Evolutionary conservation across 1,140 invertebrate genomes (phyloP), one percentile per base, ranked within the genome.

Genomic region (Ceratina japonica): DNA sequence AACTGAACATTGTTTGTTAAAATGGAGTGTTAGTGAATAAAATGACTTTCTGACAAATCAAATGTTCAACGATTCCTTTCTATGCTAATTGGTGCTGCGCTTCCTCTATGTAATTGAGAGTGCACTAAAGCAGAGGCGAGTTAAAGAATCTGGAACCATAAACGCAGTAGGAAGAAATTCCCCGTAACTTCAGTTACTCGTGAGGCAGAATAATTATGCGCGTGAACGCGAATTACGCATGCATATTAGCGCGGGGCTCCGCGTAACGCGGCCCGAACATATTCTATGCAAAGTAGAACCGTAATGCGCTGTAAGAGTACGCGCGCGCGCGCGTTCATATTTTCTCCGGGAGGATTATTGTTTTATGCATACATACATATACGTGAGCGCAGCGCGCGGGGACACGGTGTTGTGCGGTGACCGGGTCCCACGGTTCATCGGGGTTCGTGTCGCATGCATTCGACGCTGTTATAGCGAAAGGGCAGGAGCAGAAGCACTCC

Each of bases 381-480:
- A 44, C 37, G 4, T 22, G 16, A 15, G 13, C 18, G n/a, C 8
- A 44, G 66, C 64, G 22, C 51, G 20, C 22, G 72, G 20, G 22
- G 22, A 62, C 69, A 69, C n/a, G n/a, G 66, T 59, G n/a, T 65
- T 24, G 65, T 54, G 18, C 65, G 51, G 24, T 78, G 52, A 63
- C 24, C 58, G 31, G 62, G 59, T 75, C 62, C 31, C 61, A 62
- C 74, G 65, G 59, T 73, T 79, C 65, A 72, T 69, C 81, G 44
- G 68, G 59, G 56, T 64, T n/a, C 37, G 18, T 56, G 58, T 84
- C 76, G 15, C 49, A 61, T 64, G 65, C 59, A 65, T 82, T 84
- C 68, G 56, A 73, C 75, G 75, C 62, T 75, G n/a, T n/a, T n/a
- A n/a, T n/a, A 75, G 73, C 70, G 77, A 85, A 86, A 86, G 73